Conservation (phyloP, 92 coral and sea anemone species). For the Porites cylindrica region DNA sequence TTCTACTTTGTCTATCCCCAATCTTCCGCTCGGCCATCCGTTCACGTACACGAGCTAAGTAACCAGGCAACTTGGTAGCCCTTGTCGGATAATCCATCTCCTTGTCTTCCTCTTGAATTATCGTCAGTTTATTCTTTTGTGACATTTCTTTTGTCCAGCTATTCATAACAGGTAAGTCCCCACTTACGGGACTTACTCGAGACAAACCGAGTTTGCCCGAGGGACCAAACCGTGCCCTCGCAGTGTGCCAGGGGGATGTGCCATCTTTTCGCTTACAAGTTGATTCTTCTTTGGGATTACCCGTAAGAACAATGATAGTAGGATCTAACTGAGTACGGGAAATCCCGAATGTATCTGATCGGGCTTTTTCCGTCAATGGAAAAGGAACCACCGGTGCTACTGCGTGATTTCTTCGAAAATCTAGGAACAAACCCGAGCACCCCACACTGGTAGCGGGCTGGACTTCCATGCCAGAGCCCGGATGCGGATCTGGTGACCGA, state of each 20-base stretch:
- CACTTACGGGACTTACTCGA: slow-evolving; percentile 9
- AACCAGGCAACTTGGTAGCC: neutral
- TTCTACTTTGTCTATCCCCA: neutral
- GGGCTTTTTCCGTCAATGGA: neutral
- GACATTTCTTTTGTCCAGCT: neutral
- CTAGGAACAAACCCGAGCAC: neutral
- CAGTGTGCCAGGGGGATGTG: neutral
- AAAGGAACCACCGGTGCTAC: neutral
- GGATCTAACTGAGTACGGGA: neutral
- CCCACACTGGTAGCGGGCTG: neutral
- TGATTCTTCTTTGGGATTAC: neutral
- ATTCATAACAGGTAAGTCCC: neutral
- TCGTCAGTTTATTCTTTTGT: neutral
- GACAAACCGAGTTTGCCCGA: slow-evolving; percentile 1
- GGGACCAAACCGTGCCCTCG: neutral
- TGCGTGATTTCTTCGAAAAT: neutral
- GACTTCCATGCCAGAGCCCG: neutral
- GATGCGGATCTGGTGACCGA: neutral
- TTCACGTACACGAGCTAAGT: slow-evolving; percentile 8
- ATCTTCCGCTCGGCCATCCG: slow-evolving; percentile 27
- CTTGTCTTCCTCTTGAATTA: neutral
- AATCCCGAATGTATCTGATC: neutral
- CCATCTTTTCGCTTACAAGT: neutral
- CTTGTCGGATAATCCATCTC: neutral
- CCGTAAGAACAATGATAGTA: neutral